Evolutionary conservation across 2,797 vertebrate genomes (phyloP), one percentile per base, ranked within the genome.

Genomic region (Thunnus albacares): DNA sequence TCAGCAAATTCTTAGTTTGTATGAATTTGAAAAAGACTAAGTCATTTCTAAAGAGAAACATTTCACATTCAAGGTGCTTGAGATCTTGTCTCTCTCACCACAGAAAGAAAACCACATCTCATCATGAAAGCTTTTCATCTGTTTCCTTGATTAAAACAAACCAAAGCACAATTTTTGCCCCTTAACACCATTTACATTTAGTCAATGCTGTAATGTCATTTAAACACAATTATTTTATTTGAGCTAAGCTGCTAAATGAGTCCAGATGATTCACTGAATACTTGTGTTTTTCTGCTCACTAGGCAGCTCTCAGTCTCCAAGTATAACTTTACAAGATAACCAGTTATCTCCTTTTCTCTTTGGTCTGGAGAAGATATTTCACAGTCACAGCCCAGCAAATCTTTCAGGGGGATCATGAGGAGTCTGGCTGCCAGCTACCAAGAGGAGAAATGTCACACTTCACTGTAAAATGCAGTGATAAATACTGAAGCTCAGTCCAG

Each of bases 361-460:
- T 72, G 41, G 64, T 61, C 64, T 22, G 20, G 30, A n/a, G 5
- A 71, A 73, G 45, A 51, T 60, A 72, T 77, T 83, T 79, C 58
- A 80, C 79, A 79, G 58, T n/a, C 45, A 26, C 63, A 72, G 49
- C 26, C 56, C 75, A 55, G 60, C 38, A 8, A 79, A 20, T n/a
- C 30, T 30, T 58, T 49, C 61, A 20, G 51, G 51, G 59, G 59
- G 45, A 51, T 28, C 35, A 65, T 28, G 24, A 62, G n/a, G 63
- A 61, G 24, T 15, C 66, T 62, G 64, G 22, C 62, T 77, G 72
- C n/a, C 63, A 84, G 45, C 65, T 56, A 73, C 61, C 77, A 86
- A 43, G 47, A 51, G 70, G 20, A 85, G 79, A 90, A 90, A 90
- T 91, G 77, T 85, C 58, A 35, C 92, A 90, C 80, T 71, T 74